Evolutionary conservation across 53 echinoderm and acorn worm species (phyloP).

Genomic region (Temnopleurus reevesii): DNA sequence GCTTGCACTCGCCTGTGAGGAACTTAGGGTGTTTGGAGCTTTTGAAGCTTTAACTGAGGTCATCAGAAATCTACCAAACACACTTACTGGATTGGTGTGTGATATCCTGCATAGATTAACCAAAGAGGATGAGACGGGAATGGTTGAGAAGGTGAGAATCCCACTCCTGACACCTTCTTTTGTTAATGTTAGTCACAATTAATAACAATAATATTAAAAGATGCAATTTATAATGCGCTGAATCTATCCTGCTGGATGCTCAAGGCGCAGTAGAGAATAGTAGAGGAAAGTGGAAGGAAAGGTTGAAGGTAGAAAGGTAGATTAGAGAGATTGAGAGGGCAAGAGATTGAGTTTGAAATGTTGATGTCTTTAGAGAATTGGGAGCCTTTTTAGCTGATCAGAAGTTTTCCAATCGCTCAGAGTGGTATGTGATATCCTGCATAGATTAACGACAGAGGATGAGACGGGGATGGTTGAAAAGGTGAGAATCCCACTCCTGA

Average conservation of each 20-base stretch:
- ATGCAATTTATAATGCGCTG: too few relatives aligned
- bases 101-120: conserved; percentile 75
- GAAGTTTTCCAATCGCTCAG: conserved; percentile 68
- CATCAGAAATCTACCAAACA: conserved; percentile 72
- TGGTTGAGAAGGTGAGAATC: conserved; percentile 89
- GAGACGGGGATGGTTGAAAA: conserved; percentile 71
- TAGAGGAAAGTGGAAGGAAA: background rate
- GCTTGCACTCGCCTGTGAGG: conserved; percentile 93
- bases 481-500: conserved; percentile 47
- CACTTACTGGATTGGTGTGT: conserved; percentile 81
- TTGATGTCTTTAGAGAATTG: conserved; percentile 77
- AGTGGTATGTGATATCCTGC: conserved; percentile 75
- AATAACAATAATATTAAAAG: too few relatives aligned
- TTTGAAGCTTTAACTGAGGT: conserved; percentile 77
- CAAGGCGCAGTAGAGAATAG: too few relatives aligned
- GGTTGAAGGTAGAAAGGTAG: background rate
- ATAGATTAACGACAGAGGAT: conserved; percentile 73
- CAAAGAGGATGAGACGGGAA: conserved; percentile 79
- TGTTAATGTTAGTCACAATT: too few relatives aligned
- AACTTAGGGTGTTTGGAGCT: conserved; percentile 85
- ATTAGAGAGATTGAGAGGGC: too few relatives aligned
- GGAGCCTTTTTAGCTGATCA: conserved; percentile 71
- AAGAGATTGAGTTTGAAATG: too few relatives aligned
- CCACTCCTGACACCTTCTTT: too few relatives aligned
- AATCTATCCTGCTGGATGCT: too few relatives aligned